Conservation (phyloP, 2,888 invertebrate species). For the Hylaea fasciaria region DNA sequence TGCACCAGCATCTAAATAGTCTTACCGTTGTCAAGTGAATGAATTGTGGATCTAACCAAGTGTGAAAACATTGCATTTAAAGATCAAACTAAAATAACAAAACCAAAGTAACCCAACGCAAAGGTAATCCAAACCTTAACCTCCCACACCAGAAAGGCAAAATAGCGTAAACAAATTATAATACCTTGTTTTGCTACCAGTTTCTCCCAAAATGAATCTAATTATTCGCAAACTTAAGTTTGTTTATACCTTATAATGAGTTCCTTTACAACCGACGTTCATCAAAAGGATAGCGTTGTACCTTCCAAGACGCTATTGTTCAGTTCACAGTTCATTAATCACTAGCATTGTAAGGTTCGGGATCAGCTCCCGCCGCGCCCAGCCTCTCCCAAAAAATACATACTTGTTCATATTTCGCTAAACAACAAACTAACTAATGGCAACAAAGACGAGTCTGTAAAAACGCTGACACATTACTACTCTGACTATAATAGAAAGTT, state of each 20-base stretch:
- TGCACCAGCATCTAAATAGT: too few relatives aligned
- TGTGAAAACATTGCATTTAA: too few relatives aligned
- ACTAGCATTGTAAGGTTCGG: conserved; percentile 66
- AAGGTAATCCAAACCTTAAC: too few relatives aligned
- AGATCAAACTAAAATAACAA: not conserved
- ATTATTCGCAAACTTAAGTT: conserved; percentile 20
- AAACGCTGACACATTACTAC: not conserved
- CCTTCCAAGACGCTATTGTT: conserved; percentile 68
- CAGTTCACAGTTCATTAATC: conserved; percentile 80
- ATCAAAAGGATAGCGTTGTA: conserved; percentile 53
- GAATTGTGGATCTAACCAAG: too few relatives aligned
- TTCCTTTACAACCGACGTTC: conserved; percentile 41
- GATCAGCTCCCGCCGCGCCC: conserved; percentile 65
- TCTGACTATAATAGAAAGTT: not conserved
- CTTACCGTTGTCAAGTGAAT: not conserved
- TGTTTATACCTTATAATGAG: conserved; percentile 35
- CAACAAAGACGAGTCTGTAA: not conserved
- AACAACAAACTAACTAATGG: conserved; percentile 9
- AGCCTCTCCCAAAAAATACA: conserved; percentile 39
- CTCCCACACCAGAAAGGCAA: too few relatives aligned
- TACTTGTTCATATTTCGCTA: conserved; percentile 24
- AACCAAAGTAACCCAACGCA: not conserved
- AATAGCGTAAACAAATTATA: not conserved
- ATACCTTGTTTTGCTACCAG: not conserved
- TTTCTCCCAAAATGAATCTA: conserved; percentile 1